These are phyloP conservation scores for Leucophora obtusa DNA, from an alignment of 2,888 invertebrate species.

Conservation along the genomic window DNA sequence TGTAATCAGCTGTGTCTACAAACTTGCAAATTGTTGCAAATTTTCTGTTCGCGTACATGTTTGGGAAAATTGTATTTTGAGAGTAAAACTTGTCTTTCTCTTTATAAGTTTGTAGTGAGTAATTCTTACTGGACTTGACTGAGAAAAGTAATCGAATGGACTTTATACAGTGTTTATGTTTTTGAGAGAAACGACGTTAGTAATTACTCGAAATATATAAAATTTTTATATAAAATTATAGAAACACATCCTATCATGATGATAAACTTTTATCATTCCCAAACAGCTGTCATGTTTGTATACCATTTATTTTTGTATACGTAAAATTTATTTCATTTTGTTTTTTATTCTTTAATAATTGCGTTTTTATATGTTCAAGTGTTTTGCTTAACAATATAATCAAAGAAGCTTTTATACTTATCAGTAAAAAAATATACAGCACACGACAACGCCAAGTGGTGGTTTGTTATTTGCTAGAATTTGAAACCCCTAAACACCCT, in stretches of 20 bases:
- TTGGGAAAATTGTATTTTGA: no score
- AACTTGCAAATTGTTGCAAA: no score
- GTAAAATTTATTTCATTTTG: background rate
- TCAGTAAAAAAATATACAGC: slow-evolving; percentile 16
- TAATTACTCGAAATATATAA: background rate
- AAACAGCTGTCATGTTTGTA: slow-evolving; percentile 5
- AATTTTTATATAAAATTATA: no score
- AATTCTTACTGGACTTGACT: no score
- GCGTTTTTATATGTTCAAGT: slow-evolving; percentile 21
- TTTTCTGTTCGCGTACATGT: no score
- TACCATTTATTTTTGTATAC: slow-evolving; percentile 1
- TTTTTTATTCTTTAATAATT: background rate
- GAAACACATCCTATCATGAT: background rate
- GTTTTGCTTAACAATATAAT: slow-evolving; percentile 16
- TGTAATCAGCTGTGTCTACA: no score
- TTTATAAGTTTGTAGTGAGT: no score
- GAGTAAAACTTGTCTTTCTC: no score
- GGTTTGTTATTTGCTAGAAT: slow-evolving; percentile 56
- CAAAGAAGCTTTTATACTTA: slow-evolving; percentile 39
- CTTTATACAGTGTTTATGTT: no score
- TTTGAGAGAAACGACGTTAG: no score
- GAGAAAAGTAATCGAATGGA: no score
- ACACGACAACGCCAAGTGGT: slow-evolving; percentile 52
- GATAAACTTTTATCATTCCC: background rate
- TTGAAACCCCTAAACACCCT: slow-evolving; percentile 13